phyloP scores from a whole-genome alignment of 2,888 invertebrate genomes.

The Erannis defoliaria region DNA sequence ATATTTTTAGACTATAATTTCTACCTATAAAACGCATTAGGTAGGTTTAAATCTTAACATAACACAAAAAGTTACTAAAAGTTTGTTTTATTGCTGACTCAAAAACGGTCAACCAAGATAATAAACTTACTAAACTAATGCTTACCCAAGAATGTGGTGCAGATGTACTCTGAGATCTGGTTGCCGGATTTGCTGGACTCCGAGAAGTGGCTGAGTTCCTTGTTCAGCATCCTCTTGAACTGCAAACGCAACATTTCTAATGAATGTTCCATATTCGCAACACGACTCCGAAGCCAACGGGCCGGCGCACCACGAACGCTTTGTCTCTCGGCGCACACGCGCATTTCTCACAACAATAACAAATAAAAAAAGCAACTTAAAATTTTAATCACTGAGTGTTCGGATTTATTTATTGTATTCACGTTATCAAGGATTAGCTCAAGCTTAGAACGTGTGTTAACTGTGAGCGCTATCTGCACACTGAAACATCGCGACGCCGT shows the following conservation, averaged over 20 bases:
- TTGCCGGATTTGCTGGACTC: slow-evolving; percentile 99
- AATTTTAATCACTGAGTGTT: slow-evolving; percentile 32
- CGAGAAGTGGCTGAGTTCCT: slow-evolving; percentile 99
- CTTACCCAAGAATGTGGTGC: slow-evolving; percentile 99
- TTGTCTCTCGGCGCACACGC: slow-evolving; percentile 79
- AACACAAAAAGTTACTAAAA: no score
- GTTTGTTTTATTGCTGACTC: not conserved
- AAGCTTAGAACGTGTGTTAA: slow-evolving; percentile 62
- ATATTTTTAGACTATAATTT: not conserved
- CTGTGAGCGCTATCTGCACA: slow-evolving; percentile 72
- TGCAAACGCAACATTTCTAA: slow-evolving; percentile 86
- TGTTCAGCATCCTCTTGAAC: slow-evolving; percentile 99
- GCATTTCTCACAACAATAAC: slow-evolving; percentile 73
- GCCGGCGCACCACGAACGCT: slow-evolving; percentile 70
- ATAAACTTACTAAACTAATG: slow-evolving; percentile 36
- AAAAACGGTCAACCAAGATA: not conserved
- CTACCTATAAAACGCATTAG: no score
- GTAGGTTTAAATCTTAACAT: no score
- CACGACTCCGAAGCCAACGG: slow-evolving; percentile 73
- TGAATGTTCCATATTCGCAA: slow-evolving; percentile 76
- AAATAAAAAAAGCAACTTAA: slow-evolving; percentile 46
- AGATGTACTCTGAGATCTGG: slow-evolving; percentile 99
- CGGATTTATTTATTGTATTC: slow-evolving; percentile 38
- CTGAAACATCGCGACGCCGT: slow-evolving; percentile 61
- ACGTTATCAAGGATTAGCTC: slow-evolving; percentile 17